Evolutionary conservation across 1,140 invertebrate species (phyloP).

Genomic region (Oryctes rhinoceros): DNA sequence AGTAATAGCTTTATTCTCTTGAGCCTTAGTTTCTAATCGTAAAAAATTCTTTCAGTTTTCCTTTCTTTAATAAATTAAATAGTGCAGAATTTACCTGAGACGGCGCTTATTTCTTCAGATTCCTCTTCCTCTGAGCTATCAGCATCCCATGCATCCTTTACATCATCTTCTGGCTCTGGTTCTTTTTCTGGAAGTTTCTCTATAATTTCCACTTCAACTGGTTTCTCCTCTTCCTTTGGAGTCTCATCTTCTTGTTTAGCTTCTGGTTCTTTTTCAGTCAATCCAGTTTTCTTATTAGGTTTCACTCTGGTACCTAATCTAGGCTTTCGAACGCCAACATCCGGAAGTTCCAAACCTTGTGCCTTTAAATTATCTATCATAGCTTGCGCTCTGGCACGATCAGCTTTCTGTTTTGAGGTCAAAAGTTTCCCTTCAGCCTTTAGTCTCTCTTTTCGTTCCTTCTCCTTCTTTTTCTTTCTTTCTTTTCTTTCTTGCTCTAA

Average conservation of each 20-base stretch:
- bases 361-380: conserved; percentile 88
- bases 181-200: conserved; percentile 63
- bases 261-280: conserved; percentile 39
- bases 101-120: conserved; percentile 63
- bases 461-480: conserved; percentile 93
- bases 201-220: conserved; percentile 67
- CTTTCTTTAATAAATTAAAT: neutral
- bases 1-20: conserved; percentile 44
- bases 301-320: conserved; percentile 78
- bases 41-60: neutral
- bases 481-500: conserved; percentile 89
- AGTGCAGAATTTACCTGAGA: conserved; percentile 43
- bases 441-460: conserved; percentile 89
- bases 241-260: conserved; percentile 60
- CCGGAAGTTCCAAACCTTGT: conserved; percentile 76
- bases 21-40: neutral
- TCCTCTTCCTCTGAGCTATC: conserved; percentile 73
- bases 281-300: conserved; percentile 55
- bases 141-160: conserved; percentile 88
- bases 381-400: conserved; percentile 84
- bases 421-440: conserved; percentile 95
- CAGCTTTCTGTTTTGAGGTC: conserved; percentile 91
- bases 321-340: conserved; percentile 76
- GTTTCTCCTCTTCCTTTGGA: conserved; percentile 62
- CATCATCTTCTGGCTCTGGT: conserved; percentile 66